Evolutionary conservation across 2,113 vertebrate species (phyloP), one percentile per base, ranked within the genome.

Genomic region (Centropristis striata): DNA sequence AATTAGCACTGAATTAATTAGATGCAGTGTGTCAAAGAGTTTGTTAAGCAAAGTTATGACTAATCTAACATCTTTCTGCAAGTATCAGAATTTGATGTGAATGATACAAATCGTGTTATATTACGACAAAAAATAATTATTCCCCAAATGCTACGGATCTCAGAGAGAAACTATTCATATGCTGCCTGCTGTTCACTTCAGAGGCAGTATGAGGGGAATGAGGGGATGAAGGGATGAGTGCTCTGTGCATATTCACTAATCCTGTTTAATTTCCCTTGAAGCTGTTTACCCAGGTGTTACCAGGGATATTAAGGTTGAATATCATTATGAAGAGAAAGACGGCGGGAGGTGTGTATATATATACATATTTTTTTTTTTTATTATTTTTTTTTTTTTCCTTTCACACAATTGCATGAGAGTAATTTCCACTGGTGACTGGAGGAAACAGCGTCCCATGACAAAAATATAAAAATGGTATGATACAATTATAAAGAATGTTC

Each of bases 241-340:
- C 27, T 63, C 16, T 11, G 44, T 54, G 71, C 51, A 55, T 39
- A 28, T 54, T 83, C 58, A 74, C 63, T 65, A 23, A 80, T 72
- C 53, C 54, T 13, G 54, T 53, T 46, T 69, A 16, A 58, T 66
- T 71, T 81, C n/a, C 60, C 71, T 50, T 55, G 21, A 51, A 78
- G 58, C 53, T 63, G 73, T 71, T 78, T 37, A 79, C 51, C 67
- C 71, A 76, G 79, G 64, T 73, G 79, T 73, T 69, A 59, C n/a
- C 57, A 7, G 9, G 0, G 55, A 58, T 42, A 25, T 15, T 54
- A 16, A 2, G 28, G 70, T 6, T 81, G 27, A 44, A 54, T 0
- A 78, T 54, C 0, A 39, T 39, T 44, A 42, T 46, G 46, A 6
- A 37, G 39, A 72, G 51, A 54, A 16, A 75, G 27, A 27, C 27